Base-by-base conservation (phyloP, 2,113 vertebrate species). In the Alligator mississippiensis region DNA sequence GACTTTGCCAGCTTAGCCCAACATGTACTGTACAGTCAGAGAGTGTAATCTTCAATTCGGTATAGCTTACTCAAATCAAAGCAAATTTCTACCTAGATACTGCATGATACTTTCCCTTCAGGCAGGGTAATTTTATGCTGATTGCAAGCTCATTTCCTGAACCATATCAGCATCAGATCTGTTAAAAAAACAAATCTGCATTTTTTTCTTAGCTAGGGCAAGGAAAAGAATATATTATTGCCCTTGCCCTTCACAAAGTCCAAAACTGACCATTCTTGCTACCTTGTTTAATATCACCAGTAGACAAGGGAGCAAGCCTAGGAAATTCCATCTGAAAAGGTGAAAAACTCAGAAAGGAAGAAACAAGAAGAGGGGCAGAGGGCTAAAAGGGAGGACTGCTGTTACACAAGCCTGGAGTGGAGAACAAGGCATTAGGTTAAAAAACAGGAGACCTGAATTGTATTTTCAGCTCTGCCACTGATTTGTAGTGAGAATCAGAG, bases 51-150 rank as follows among this genome's bases (percentile, higher is more conserved):
- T 91, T 90, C 75, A 83, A 66, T 2, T 7, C 74, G 80, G 72
- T 92, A 82, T 68, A 74, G 85, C 86, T 85, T 89, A 92, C 74
- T 94, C 76, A 90, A 14, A 92, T 93, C 84, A 95, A 95, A 94
- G 58, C n/a, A 12, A 57, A 30, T 17, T 28, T 19, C 18, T 80
- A 90, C 83, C 25, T 19, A 93, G 94, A 78, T 38, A 64, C 55
- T 88, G 28, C 0, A 0, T 80, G 93, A 92, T 90, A 87, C 81
- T 87, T 87, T 90, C n/a, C 78, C 82, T 89, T 78, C 80, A 15
- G 4, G 81, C 57, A 90, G 84, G 54, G 58, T 96, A 80, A 88
- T 92, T 95, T 66, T 93, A 80, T 93, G 72, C 63, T 30, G 86
- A 47, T 82, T 85, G 88, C 85, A 92, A 79, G 18, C 84, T 84